Base-by-base conservation (phyloP, 1,140 invertebrate species). In the Caenorhabditis brenneri region DNA sequence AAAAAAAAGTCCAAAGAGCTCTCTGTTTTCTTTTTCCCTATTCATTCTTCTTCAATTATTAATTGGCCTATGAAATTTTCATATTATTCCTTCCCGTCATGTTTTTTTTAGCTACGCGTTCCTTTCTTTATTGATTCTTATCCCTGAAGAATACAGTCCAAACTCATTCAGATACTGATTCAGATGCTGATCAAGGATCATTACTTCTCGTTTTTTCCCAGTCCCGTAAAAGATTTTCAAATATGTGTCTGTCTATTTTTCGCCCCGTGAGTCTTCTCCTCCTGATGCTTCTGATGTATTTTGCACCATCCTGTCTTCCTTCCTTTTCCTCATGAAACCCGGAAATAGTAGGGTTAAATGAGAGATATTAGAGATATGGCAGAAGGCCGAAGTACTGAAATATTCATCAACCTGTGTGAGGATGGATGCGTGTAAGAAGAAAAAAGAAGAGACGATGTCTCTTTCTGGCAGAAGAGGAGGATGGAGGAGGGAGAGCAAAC, bases 351-450 rank as follows among this genome's bases (percentile, higher is more conserved):
- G 3, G 24, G n/a, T 36, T 12, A 74, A 24, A n/a, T 1, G 9
- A 74, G 65, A 74, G 65, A 27, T 33, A 12, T 27, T 1, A 74
- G 33, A 74, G 36, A 74, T 22, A 74, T 24, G 65, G 36, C 65
- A 74, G 65, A 74, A 74, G 65, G 65, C 65, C 65, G 65, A 74
- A 74, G 65, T 46, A 42, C 65, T 74, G 65, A 74, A 74, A 74
- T 74, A 74, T 74, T 74, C 65, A 74, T 74, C 65, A 74, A 74
- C 65, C 65, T 74, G 65, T 74, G 65, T 74, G 65, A 74, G 65
- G 65, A 74, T 74, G 65, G 65, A 74, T 74, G 65, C 65, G 65
- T 74, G 65, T 74, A 42, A 65, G 29, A n/a, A 51, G 31, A 65
- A 65, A 65, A 31, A 74, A 74, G 65, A 74, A 42, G 65, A 74